Conservation (phyloP, 2,797 vertebrate genomes). For the Gambelia wislizenii region DNA sequence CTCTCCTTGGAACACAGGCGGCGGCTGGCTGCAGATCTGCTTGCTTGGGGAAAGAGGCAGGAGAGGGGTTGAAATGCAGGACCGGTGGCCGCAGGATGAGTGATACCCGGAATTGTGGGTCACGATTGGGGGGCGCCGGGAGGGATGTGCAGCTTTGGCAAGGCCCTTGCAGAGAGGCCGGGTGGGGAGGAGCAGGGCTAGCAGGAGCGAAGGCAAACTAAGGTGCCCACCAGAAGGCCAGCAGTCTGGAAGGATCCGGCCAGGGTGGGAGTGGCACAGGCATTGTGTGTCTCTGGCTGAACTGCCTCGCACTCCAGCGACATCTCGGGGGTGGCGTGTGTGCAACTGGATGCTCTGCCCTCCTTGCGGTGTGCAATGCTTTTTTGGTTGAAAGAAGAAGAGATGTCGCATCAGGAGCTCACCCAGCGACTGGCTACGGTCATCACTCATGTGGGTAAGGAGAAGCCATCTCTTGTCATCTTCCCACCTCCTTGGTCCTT, state of each 20-base stretch:
- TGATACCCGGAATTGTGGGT: neutral
- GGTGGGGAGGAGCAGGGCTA: too few relatives aligned
- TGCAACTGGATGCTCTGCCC: slow-evolving; percentile 56
- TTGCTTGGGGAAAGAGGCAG: slow-evolving; percentile 62
- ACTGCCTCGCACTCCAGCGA: slow-evolving; percentile 63
- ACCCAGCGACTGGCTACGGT: slow-evolving; percentile 89
- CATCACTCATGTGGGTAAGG: slow-evolving; percentile 95
- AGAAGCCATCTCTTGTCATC: slow-evolving; percentile 39
- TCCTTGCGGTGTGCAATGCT: slow-evolving; percentile 85
- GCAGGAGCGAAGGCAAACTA: slow-evolving; percentile 10
- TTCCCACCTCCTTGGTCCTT: neutral
- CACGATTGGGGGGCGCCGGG: neutral
- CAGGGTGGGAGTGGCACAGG: slow-evolving; percentile 76
- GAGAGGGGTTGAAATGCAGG: neutral
- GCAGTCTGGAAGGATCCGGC: slow-evolving; percentile 54
- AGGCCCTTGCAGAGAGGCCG: neutral
- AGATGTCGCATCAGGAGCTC: slow-evolving; percentile 94
- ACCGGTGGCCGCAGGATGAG: neutral
- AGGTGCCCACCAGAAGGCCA: slow-evolving; percentile 45
- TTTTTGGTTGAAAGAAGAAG: slow-evolving; percentile 91
- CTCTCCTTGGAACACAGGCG: slow-evolving; percentile 82
- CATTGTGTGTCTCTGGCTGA: slow-evolving; percentile 71
- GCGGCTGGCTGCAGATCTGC: slow-evolving; percentile 75
- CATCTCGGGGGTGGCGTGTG: neutral
- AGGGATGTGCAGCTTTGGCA: neutral